Percentiles rank a stretch among this genome's conserved stretches.
phyloP scores from a whole-genome alignment of 2,113 vertebrate species.

The Tinamus guttatus region DNA sequence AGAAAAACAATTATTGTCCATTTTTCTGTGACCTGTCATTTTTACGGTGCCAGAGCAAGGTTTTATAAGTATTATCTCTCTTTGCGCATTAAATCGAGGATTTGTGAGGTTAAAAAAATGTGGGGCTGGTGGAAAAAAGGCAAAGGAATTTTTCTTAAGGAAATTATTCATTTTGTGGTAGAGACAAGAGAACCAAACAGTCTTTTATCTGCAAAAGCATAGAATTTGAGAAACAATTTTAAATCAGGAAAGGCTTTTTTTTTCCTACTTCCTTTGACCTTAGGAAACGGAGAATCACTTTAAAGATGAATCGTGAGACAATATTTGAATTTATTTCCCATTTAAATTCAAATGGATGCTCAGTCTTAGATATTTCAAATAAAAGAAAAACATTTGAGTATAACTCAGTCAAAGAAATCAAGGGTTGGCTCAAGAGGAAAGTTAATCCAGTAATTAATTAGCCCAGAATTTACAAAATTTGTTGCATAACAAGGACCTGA shows the following conservation, averaged over 20 bases:
- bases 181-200: conserved; percentile 9
- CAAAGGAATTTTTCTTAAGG: conserved; percentile 21
- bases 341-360: conserved; percentile 30
- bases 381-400: neutral
- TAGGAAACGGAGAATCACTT: conserved; percentile 39
- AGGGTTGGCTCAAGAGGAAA: neutral
- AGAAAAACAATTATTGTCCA: neutral
- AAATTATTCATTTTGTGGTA: conserved; percentile 32
- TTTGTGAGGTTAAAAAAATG: conserved; percentile 42
- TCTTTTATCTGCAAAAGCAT: conserved; percentile 40
- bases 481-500: neutral
- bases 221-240: conserved; percentile 65
- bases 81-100: conserved; percentile 30
- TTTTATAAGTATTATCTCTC: conserved; percentile 27
- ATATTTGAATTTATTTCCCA: neutral
- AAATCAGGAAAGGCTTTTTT: neutral
- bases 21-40: neutral
- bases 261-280: conserved; percentile 49
- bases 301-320: conserved; percentile 45
- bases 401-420: neutral
- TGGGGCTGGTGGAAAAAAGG: neutral
- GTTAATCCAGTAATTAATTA: neutral
- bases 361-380: conserved; percentile 13
- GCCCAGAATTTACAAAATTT: neutral
- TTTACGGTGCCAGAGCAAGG: conserved; percentile 19